Evolutionary conservation across 2,797 vertebrate species (phyloP).

Genomic region (Choloepus didactylus): DNA sequence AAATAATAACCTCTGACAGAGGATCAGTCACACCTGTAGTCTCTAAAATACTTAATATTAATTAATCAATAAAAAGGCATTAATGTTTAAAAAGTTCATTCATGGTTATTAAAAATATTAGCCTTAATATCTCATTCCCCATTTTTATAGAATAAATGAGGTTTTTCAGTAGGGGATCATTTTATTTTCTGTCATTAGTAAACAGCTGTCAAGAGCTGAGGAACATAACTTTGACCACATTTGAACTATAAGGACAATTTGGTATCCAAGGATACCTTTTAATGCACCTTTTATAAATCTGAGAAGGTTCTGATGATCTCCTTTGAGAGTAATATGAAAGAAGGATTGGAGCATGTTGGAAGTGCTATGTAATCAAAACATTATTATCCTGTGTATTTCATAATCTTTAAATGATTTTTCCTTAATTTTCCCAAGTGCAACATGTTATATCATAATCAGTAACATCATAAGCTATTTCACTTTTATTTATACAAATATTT

Average conservation of each 20-base stretch:
- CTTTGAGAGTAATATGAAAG: neutral
- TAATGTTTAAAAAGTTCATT: too few relatives aligned
- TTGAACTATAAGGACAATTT: neutral
- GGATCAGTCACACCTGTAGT: too few relatives aligned
- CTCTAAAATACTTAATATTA: too few relatives aligned
- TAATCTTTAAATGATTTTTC: neutral
- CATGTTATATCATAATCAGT: neutral
- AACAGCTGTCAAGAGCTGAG: too few relatives aligned
- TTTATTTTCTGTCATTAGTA: too few relatives aligned
- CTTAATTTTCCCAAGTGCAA: neutral
- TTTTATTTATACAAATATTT: slow-evolving; percentile 34
- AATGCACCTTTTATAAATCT: neutral
- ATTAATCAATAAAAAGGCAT: too few relatives aligned
- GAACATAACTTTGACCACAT: too few relatives aligned
- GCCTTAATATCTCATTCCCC: too few relatives aligned
- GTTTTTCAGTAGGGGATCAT: too few relatives aligned
- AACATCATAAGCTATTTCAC: neutral
- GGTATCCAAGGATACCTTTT: neutral
- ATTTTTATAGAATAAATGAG: too few relatives aligned
- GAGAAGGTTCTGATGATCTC: neutral
- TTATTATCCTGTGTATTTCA: neutral
- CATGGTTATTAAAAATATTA: too few relatives aligned
- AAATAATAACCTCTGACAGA: too few relatives aligned
- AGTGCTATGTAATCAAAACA: neutral
- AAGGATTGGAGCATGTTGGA: neutral